Evolutionary conservation across 2,797 vertebrate genomes (phyloP), one percentile per base, ranked within the genome.

Genomic region (Melopsittacus undulatus): DNA sequence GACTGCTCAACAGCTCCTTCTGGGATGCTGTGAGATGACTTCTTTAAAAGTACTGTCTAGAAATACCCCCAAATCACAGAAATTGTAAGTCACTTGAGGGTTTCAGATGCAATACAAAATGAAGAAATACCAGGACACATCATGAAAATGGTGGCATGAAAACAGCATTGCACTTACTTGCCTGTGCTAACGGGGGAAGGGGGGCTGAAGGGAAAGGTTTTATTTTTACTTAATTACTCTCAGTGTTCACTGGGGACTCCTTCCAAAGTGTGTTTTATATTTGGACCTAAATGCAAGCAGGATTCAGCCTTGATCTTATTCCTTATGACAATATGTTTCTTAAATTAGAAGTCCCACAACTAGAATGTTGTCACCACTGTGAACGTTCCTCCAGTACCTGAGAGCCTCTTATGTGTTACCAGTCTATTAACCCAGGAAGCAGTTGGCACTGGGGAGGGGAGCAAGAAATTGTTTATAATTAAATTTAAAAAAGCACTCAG

Each of bases 181-280:
- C 48, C 70, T 78, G 2, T 57, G 72, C 51, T 82, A 69, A 79
- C 82, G 66, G 32, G 72, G 46, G 76, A 23, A 26, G 57, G 54
- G 66, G 40, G 21, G 13, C 46, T 92, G 83, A 92, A 92, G 66
- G 66, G 51, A 93, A 96, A 90, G 86, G 81, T 78, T 95, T 96
- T 93, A 89, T 93, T 95, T 97, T 92, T 91, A 89, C 92, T 95
- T 94, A 94, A 87, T 95, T 96, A 89, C 82, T 63, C 61, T 68
- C 73, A 64, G 74, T 27, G 83, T 51, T 91, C 92, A 69, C 69
- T 81, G 46, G 80, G 64, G 92, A 74, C 74, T 94, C 88, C 69
- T 96, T 96, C 78, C 57, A 66, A 92, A 83, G 62, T 20, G 5
- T 74, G 57, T 92, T 76, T 94, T 95, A 67, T 88, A 80, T 89